Evolutionary conservation across 2,113 vertebrate genomes (phyloP).

Genomic region (Rhabdomys dilectus): DNA sequence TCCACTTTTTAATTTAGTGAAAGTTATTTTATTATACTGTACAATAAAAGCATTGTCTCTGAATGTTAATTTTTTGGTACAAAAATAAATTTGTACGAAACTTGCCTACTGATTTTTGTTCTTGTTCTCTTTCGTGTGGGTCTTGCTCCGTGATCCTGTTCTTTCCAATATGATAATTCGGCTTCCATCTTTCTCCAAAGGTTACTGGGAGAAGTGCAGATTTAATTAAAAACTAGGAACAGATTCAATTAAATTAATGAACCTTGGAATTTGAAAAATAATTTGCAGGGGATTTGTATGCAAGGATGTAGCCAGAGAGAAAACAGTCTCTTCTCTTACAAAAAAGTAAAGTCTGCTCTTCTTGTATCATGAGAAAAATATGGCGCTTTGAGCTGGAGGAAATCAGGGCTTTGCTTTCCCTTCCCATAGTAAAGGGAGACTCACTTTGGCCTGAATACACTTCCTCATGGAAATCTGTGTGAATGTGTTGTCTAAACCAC

Average conservation of each 20-base stretch:
- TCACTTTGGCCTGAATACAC: background rate
- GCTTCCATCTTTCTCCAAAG: constrained; percentile 51
- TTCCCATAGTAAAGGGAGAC: background rate
- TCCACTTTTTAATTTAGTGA: constrained; percentile 75
- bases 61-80: constrained; percentile 85
- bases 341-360: background rate
- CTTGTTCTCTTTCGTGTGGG: background rate
- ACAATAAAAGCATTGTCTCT: constrained; percentile 85
- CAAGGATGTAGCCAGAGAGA: constrained; percentile 36
- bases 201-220: constrained; percentile 67
- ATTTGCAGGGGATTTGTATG: constrained; percentile 61
- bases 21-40: constrained; percentile 89
- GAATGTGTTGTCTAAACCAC: background rate
- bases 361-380: background rate
- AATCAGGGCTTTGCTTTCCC: background rate
- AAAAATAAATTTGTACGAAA: constrained; percentile 89
- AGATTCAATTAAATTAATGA: constrained; percentile 76
- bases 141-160: constrained; percentile 27
- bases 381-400: background rate
- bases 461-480: background rate
- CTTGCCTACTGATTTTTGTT: constrained; percentile 49
- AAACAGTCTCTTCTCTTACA: background rate
- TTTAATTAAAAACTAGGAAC: constrained; percentile 79
- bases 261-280: constrained; percentile 73
- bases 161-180: constrained; percentile 9